Evolutionary conservation across 1,140 invertebrate genomes (phyloP), one percentile per base, ranked within the genome.

Genomic region (Eufriesea mexicana): DNA sequence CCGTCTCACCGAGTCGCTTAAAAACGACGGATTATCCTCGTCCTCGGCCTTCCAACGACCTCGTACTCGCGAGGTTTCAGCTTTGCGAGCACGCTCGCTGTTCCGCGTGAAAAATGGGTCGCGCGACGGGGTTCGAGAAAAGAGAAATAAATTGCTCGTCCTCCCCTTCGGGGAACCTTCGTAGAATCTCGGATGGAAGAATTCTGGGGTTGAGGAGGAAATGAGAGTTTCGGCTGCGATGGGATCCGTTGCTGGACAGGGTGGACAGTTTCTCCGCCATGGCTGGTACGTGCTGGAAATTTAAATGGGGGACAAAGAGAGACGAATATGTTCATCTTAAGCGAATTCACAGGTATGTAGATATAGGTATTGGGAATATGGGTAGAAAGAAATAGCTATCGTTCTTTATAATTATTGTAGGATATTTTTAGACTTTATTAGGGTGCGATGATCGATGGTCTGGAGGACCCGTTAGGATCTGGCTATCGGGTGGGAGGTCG

Each of bases 11-110:
- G 72, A 72, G 28, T 79, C 55, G 78, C 14, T 51, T 62, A 72
- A 59, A 73, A 80, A 80, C 57, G 57, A 28, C 59, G 70, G 68
- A 80, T 74, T 64, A 74, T 80, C 47, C 55, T 28, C 66, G 18
- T 59, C 35, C 77, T 7, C 28, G 2, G 9, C 6, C 18, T 18
- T 49, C 54, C 16, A 16, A 4, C 64, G n/a, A 10, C n/a, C 25
- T 1, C 54, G 73, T 49, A 9, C 16, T 9, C 45, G 49, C 28
- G 55, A 45, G 45, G 66, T 59, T 62, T 42, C 51, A n/a, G 20
- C 64, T 35, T 54, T 20, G 59, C 20, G 45, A 76, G 35, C 47
- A 66, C 28, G 16, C 8, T 20, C 14, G 71, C 28, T 7, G 35
- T 25, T 23, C n/a, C 42, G 42, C 51, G 57, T 49, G 70, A 62